Conservation (phyloP, 2,888 invertebrate species). For the Nomada fucata region DNA sequence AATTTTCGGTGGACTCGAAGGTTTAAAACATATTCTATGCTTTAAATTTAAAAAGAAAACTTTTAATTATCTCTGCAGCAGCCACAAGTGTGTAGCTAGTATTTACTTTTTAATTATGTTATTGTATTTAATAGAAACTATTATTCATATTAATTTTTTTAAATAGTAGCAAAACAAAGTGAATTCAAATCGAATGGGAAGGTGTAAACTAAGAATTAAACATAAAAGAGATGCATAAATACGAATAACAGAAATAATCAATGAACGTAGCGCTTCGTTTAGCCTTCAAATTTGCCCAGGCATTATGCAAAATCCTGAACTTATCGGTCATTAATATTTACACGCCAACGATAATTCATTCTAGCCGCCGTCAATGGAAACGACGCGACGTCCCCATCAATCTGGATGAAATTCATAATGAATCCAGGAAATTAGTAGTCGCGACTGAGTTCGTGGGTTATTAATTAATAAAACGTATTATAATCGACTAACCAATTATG, state of each 20-base stretch:
- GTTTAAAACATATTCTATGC: background rate
- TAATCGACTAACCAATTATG: background rate
- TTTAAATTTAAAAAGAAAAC: background rate
- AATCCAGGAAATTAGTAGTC: conserved; percentile 39
- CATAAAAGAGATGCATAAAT: background rate
- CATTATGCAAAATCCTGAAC: conserved; percentile 31
- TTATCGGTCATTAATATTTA: conserved; percentile 33
- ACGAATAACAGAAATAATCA: background rate
- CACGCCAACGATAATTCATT: conserved; percentile 34
- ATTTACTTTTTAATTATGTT: too few species aligned
- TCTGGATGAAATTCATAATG: conserved; percentile 46
- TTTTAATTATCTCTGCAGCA: too few species aligned
- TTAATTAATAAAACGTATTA: conserved; percentile 32
- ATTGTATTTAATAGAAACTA: too few species aligned
- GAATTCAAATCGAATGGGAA: too few species aligned
- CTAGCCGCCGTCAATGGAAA: conserved; percentile 31
- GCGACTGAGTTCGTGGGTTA: conserved; percentile 25
- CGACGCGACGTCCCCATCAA: conserved; percentile 37
- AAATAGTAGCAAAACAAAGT: too few species aligned
- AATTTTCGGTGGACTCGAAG: background rate
- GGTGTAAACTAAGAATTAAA: background rate
- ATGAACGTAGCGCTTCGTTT: background rate
- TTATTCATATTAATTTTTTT: too few species aligned
- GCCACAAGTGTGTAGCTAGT: too few species aligned
- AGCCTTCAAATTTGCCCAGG: background rate